Conservation (phyloP, 1,140 invertebrate genomes). For the Arion vulgaris region DNA sequence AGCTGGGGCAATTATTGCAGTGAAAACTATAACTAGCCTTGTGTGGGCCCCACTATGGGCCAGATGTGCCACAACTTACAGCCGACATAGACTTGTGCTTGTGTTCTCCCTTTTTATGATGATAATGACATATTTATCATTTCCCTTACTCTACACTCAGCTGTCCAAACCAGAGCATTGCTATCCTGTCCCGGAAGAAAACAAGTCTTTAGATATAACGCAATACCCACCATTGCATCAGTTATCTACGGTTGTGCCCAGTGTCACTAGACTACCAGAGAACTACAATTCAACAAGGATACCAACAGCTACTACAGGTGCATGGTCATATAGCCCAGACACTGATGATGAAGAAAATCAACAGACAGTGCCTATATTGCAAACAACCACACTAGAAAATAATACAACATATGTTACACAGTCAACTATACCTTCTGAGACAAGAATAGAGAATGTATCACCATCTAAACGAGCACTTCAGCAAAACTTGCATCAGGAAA, state of each 20-base stretch:
- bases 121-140: slow-evolving; percentile 57
- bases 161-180: slow-evolving; percentile 27
- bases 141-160: slow-evolving; percentile 55
- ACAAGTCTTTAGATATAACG: not conserved
- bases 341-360: not conserved
- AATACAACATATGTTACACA: not conserved
- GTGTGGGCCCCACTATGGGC: slow-evolving; percentile 68
- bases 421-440: not conserved
- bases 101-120: slow-evolving; percentile 65
- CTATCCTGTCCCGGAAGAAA: not conserved
- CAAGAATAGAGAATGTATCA: not conserved
- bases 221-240: not conserved
- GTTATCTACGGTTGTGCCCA: not conserved
- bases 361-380: not conserved
- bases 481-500: not conserved
- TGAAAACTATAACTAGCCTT: slow-evolving; percentile 63
- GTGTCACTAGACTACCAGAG: not conserved
- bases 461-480: not conserved
- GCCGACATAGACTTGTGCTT: slow-evolving; percentile 58
- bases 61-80: slow-evolving; percentile 60
- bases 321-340: not conserved
- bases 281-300: not conserved
- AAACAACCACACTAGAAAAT: not conserved
- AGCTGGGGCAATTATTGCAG: slow-evolving; percentile 64
- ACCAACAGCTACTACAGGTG: not conserved